Evolutionary conservation across 2,113 vertebrate species (phyloP).

Genomic region (Hyperoodon ampullatus): DNA sequence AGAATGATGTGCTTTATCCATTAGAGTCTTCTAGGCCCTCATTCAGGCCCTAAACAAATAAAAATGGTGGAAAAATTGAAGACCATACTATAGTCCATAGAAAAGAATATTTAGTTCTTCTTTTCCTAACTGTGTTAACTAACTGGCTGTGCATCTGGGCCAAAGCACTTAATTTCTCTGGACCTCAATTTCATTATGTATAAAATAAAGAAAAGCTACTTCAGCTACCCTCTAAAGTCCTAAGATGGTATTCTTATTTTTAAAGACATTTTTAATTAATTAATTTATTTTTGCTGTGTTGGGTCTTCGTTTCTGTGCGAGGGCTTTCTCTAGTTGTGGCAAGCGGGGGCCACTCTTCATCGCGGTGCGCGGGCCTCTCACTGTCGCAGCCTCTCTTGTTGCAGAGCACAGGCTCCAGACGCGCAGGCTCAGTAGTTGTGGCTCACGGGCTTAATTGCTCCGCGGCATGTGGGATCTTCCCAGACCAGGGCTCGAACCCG

Average conservation of each 20-base stretch:
- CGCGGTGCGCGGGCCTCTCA: no score
- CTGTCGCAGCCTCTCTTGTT: no score
- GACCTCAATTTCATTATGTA: not conserved
- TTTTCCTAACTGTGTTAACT: not conserved
- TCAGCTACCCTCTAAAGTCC: not conserved
- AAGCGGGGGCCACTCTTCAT: no score
- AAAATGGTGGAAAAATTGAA: not conserved
- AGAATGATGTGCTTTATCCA: not conserved
- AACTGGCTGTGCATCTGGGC: not conserved
- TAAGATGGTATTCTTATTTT: not conserved
- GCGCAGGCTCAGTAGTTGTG: no score
- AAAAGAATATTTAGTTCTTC: not conserved
- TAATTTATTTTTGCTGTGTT: no score
- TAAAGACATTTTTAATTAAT: conserved; percentile 34
- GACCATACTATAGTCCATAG: not conserved
- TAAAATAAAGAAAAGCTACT: not conserved
- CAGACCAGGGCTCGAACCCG: no score
- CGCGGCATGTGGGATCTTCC: no score
- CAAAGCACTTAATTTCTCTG: conserved; percentile 37
- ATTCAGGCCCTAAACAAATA: not conserved
- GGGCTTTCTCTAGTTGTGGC: no score
- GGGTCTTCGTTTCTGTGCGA: no score
- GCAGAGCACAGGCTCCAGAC: no score
- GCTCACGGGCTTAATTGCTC: no score
- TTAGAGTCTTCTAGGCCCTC: not conserved